Evolutionary conservation across 2,113 vertebrate genomes (phyloP).

Genomic region (Hipposideros armiger): DNA sequence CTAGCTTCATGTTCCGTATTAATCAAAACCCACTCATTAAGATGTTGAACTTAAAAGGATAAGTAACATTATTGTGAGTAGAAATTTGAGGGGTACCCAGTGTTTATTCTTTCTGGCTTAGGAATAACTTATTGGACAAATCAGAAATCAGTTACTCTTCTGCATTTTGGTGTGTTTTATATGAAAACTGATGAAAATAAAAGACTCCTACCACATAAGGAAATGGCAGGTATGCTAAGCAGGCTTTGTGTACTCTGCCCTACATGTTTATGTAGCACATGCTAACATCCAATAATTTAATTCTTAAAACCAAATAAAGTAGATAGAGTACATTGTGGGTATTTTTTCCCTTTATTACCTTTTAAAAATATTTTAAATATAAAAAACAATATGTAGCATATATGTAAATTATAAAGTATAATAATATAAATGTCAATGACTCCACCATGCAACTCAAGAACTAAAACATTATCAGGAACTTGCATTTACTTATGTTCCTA

Average conservation of each 20-base stretch:
- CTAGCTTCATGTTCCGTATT: background rate
- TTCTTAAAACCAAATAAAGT: background rate
- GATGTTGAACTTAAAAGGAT: conserved; percentile 14
- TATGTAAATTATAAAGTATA: background rate
- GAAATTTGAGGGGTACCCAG: background rate
- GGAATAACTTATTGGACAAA: background rate
- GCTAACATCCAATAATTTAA: background rate
- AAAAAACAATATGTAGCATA: background rate
- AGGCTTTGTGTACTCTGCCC: background rate
- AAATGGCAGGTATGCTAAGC: background rate
- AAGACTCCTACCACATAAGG: conserved; percentile 1
- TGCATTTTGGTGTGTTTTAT: conserved; percentile 4
- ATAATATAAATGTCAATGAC: background rate
- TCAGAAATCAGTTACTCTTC: background rate
- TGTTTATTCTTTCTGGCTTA: background rate
- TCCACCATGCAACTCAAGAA: background rate
- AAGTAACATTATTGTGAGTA: conserved; percentile 21
- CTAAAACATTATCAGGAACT: background rate
- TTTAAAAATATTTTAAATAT: background rate
- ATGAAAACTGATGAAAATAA: background rate
- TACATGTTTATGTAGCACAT: background rate
- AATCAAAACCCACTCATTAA: background rate
- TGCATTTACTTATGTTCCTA: background rate
- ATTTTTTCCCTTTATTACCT: background rate
- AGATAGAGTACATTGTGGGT: background rate